phyloP scores from a whole-genome alignment of 2,797 vertebrate species.

The Adelosebastes latens region DNA sequence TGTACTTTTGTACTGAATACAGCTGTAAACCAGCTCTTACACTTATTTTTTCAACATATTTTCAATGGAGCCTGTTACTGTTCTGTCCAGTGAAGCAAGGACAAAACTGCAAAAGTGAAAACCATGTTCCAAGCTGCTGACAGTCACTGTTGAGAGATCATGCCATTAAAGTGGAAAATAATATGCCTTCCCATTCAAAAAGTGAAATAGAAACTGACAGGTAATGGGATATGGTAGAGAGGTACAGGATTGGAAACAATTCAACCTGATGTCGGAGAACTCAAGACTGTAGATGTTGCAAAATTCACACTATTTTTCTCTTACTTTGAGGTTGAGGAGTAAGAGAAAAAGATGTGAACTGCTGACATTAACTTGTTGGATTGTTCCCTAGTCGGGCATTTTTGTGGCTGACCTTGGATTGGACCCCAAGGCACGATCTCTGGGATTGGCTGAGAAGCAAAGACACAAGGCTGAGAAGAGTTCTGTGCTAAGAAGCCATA shows the following conservation, averaged over 20 bases:
- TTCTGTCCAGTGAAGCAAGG: conserved; percentile 47
- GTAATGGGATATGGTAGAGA: conserved; percentile 52
- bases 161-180: conserved; percentile 75
- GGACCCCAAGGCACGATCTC: conserved; percentile 34
- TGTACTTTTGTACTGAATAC: neutral
- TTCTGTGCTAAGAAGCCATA: conserved; percentile 1
- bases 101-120: conserved; percentile 50
- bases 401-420: conserved; percentile 53
- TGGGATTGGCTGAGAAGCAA: conserved; percentile 16
- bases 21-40: conserved; percentile 22
- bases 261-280: conserved; percentile 55
- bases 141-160: conserved; percentile 67
- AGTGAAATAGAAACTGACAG: conserved; percentile 65
- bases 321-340: conserved; percentile 40
- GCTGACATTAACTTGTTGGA: conserved; percentile 64
- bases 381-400: conserved; percentile 46
- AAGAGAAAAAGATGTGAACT: conserved; percentile 57
- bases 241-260: conserved; percentile 59
- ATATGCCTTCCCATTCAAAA: conserved; percentile 63
- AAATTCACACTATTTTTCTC: conserved; percentile 34
- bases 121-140: conserved; percentile 58
- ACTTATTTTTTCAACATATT: conserved; percentile 21
- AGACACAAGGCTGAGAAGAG: conserved; percentile 27
- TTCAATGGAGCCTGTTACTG: conserved; percentile 38
- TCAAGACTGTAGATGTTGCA: conserved; percentile 34